Percentiles rank a stretch among this genome's conserved stretches.
These are phyloP conservation scores for Otocyon megalotis DNA, from an alignment of 2,113 vertebrate species.

Conservation along the genomic window DNA sequence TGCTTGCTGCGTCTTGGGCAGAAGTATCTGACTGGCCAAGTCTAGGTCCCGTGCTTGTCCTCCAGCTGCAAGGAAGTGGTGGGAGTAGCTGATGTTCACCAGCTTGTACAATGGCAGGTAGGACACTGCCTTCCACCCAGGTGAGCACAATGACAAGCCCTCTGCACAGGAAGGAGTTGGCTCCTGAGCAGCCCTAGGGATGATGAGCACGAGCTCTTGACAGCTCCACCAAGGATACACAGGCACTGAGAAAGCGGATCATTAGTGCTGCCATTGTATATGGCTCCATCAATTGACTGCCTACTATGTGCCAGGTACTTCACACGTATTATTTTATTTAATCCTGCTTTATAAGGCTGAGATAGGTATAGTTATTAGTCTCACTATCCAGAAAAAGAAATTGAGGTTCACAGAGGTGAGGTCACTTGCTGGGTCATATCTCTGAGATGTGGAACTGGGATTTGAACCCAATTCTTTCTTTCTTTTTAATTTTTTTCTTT, in stretches of 20 bases:
- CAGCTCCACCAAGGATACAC: background rate
- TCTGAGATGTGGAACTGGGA: background rate
- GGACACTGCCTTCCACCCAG: background rate
- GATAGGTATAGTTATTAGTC: background rate
- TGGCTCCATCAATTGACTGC: background rate
- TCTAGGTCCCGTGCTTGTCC: background rate
- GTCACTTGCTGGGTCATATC: background rate
- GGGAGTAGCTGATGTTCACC: background rate
- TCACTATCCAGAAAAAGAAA: background rate
- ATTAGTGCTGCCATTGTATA: background rate
- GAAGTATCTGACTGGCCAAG: background rate
- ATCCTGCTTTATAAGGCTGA: background rate
- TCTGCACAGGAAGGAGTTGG: background rate
- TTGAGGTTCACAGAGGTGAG: background rate
- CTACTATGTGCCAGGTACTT: background rate
- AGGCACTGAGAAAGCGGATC: background rate
- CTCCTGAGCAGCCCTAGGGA: background rate
- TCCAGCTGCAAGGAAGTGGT: background rate
- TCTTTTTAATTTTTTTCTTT: too few relatives aligned
- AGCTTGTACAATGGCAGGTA: background rate
- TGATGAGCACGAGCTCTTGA: background rate
- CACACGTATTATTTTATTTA: background rate
- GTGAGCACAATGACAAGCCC: background rate
- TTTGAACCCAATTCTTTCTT: background rate
- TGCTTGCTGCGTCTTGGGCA: background rate